A percentile compares a stretch with the other conserved stretches of the same genome.
Conservation (phyloP, 1,140 invertebrate genomes). For the Eupeodes corollae region DNA sequence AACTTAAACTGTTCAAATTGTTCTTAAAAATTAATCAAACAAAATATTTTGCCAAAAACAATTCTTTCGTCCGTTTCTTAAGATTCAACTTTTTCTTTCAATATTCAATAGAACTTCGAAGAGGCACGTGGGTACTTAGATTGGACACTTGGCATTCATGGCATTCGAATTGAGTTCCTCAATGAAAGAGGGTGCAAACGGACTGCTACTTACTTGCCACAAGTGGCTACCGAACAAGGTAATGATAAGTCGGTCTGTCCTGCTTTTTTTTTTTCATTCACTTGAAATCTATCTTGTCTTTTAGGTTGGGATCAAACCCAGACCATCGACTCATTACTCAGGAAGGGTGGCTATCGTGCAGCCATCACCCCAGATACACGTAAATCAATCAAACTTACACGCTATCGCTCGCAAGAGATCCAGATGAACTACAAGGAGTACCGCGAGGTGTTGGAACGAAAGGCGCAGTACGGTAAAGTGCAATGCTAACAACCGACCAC, state of each 20-base stretch:
- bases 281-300: slow-evolving; percentile 8
- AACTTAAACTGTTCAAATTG: neutral
- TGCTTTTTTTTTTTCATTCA: neutral
- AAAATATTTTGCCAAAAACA: neutral
- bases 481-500: slow-evolving; percentile 28
- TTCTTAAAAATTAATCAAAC: neutral
- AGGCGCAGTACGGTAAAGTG: slow-evolving; percentile 30
- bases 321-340: slow-evolving; percentile 92
- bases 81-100: no score
- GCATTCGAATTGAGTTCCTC: slow-evolving; percentile 94
- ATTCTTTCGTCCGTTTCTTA: neutral
- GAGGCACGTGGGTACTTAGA: slow-evolving; percentile 89
- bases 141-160: slow-evolving; percentile 95
- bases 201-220: slow-evolving; percentile 95
- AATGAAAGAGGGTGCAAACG: slow-evolving; percentile 91
- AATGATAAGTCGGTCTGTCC: no score
- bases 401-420: slow-evolving; percentile 67
- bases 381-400: slow-evolving; percentile 80
- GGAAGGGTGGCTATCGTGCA: slow-evolving; percentile 94
- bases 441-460: slow-evolving; percentile 31
- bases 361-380: slow-evolving; percentile 78
- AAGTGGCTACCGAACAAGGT: slow-evolving; percentile 92
- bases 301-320: slow-evolving; percentile 92
- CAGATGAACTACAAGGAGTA: slow-evolving; percentile 37
- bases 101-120: slow-evolving; percentile 58